Evolutionary conservation across 2,113 vertebrate species (phyloP).

Genomic region (Coryphaenoides rupestris): DNA sequence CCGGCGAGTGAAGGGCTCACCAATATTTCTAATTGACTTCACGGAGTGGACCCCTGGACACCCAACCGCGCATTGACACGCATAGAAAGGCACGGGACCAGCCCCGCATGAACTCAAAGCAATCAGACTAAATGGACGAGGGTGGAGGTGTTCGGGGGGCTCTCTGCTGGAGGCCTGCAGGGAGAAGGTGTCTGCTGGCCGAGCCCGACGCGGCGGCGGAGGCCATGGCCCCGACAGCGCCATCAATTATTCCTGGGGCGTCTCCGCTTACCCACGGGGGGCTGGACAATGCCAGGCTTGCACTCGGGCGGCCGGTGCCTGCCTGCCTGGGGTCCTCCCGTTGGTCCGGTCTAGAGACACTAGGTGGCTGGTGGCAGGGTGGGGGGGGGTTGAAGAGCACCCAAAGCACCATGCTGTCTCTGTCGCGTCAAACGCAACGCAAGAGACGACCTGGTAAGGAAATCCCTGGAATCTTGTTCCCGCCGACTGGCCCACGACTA

Average conservation of each 20-base stretch:
- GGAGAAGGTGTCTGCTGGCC: constrained; percentile 47
- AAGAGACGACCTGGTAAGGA: constrained; percentile 52
- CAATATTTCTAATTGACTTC: constrained; percentile 24
- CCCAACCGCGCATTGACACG: constrained; percentile 16
- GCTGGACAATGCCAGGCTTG: constrained; percentile 54
- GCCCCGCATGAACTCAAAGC: constrained; percentile 25
- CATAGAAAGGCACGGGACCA: neutral
- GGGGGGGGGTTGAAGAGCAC: constrained; percentile 24
- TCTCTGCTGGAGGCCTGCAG: constrained; percentile 54
- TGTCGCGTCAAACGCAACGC: no score
- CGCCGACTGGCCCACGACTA: constrained; percentile 9
- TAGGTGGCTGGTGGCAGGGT: constrained; percentile 17
- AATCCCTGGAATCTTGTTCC: constrained; percentile 64
- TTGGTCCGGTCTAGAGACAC: constrained; percentile 37
- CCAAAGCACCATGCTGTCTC: constrained; percentile 36
- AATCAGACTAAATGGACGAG: constrained; percentile 77
- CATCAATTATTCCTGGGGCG: constrained; percentile 76
- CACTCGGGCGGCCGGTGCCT: constrained; percentile 36
- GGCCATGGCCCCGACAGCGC: constrained; percentile 48
- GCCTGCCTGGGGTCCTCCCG: constrained; percentile 41
- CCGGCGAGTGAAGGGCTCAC: no score
- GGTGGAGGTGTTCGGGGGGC: constrained; percentile 49
- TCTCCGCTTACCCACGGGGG: constrained; percentile 69
- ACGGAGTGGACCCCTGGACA: constrained; percentile 1
- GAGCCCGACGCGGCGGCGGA: constrained; percentile 44